A percentile compares a stretch with the other conserved stretches of the same genome.
phyloP scores from a whole-genome alignment of 2,113 vertebrate species.

The Pygathrix nemaeus region DNA sequence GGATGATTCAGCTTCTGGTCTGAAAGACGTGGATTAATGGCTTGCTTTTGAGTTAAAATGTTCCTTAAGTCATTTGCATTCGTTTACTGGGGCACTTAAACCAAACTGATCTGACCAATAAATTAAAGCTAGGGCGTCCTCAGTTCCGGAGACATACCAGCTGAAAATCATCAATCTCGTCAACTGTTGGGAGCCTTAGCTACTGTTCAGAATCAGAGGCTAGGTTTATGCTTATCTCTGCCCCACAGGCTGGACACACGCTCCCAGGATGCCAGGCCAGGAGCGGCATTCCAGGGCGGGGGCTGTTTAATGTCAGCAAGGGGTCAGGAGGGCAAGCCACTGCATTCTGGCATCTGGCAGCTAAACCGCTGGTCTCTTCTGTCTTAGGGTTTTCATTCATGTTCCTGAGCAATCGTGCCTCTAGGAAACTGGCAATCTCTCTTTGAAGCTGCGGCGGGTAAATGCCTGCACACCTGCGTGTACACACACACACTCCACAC shows the following conservation, averaged over 20 bases:
- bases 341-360: background rate
- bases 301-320: background rate
- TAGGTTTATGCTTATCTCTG: background rate
- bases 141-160: background rate
- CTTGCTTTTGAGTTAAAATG: background rate
- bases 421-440: background rate
- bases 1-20: background rate
- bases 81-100: background rate
- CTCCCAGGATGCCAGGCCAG: background rate
- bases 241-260: fast-evolving
- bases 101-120: background rate
- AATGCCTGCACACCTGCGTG: fast-evolving
- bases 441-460: background rate
- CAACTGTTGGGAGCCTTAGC: background rate
- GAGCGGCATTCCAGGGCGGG: background rate
- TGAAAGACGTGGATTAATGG: background rate
- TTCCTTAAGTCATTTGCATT: background rate
- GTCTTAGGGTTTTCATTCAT: background rate
- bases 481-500: too few relatives aligned
- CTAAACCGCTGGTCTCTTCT: background rate
- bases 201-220: background rate
- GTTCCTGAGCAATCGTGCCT: background rate
- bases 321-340: background rate
- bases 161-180: background rate
- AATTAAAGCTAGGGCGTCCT: background rate